Evolutionary conservation across 1,140 invertebrate genomes (phyloP), one percentile per base, ranked within the genome.

Genomic region (Drosophila pseudoananassae): DNA sequence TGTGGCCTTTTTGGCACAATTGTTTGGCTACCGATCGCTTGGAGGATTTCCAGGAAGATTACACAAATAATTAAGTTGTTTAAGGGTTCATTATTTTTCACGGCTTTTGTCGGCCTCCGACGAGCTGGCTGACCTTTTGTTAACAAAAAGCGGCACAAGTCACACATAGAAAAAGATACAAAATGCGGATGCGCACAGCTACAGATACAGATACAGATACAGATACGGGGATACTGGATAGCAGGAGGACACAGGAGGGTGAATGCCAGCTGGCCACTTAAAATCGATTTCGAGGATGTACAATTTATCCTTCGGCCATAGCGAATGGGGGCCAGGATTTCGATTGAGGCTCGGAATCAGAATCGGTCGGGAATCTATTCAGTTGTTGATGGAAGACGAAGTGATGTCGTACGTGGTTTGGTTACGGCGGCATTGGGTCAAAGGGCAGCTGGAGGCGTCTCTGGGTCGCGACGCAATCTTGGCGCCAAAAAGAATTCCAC

Each of bases 51-150:
- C 78, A 76, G 82, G 82, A 85, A 85, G 58, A 65, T 73, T 76
- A 68, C 73, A 76, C 73, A 75, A 87, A 85, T 87, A 85, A 85
- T 85, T 85, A 85, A 82, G 83, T 82, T 85, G 82, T 85, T 85
- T 87, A 78, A 58, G 78, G 74, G 60, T 64, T 78, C 82, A 85
- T 85, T 85, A 85, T 82, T 85, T 78, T 85, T 85, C 82, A 85
- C 82, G 82, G 82, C 78, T 87, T 85, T 85, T 85, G 81, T 85
- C 77, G 56, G 68, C 38, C 59, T 64, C 38, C 46, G 55, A 17
- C 29, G 55, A 20, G 52, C 36, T 14, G 50, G 20, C 58, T 73
- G 72, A 66, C 60, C 59, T 75, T 75, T 75, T 75, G 70, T 74
- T 17, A 20, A 27, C 25, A 20, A 46, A 6, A 14, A 25, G 61